phyloP scores from a whole-genome alignment of 2,113 vertebrate genomes.

The Calonectris borealis region DNA sequence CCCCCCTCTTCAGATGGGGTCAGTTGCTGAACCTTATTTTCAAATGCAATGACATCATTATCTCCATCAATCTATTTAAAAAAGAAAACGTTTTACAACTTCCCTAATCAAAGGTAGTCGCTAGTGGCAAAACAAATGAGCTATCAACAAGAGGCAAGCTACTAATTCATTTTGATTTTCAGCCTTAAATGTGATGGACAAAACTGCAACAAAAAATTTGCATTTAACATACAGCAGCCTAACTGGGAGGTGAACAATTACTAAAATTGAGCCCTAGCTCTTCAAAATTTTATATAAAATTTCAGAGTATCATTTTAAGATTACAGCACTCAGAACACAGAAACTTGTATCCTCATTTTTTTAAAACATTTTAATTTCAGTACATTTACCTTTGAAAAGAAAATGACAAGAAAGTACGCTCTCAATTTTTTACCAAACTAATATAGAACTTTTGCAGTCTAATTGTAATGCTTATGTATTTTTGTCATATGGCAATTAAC shows the following conservation, averaged over 20 bases:
- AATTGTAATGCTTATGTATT: not conserved
- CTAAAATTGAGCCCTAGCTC: not conserved
- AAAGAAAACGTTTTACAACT: not conserved
- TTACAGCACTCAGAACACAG: not conserved
- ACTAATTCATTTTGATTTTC: not conserved
- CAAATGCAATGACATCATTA: not conserved
- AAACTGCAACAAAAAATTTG: not conserved
- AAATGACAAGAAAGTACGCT: not conserved
- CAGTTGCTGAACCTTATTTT: not conserved
- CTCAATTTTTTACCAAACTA: not conserved
- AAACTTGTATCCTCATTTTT: not conserved
- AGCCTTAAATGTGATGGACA: not conserved
- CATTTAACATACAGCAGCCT: not conserved
- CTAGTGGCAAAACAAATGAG: not conserved
- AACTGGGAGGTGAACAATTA: not conserved
- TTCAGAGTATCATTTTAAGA: not conserved
- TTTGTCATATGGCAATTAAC: not conserved
- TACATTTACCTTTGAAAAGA: not conserved
- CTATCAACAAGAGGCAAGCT: not conserved
- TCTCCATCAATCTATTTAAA: not conserved
- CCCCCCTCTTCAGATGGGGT: not conserved
- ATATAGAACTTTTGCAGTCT: not conserved
- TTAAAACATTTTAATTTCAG: fast-evolving
- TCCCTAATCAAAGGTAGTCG: not conserved
- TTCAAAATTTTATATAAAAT: not conserved